Base-by-base conservation (phyloP, 2,797 vertebrate species). In the Lagocephalus sceleratus region DNA sequence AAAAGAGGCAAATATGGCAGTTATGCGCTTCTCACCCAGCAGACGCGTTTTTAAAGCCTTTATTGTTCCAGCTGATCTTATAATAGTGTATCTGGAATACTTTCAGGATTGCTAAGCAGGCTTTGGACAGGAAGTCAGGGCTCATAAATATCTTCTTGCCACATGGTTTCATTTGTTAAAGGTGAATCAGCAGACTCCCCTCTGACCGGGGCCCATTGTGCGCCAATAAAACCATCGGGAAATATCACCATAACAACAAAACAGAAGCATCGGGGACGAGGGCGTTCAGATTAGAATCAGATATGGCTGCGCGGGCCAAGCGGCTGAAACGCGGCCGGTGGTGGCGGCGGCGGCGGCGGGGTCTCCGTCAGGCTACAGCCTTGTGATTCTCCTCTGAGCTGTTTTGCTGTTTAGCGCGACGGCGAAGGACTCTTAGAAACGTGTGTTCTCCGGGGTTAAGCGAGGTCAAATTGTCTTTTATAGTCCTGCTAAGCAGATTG, bases 291-390 rank as follows among this genome's bases (percentile, higher is more conserved):
- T 38, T 47, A 17, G 47, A 15, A 42, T 32, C 19, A 5, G 1
- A 2, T 9, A 23, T 42, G 10, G 9, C 2, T 19, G 6, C 17
- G 9, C 3, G 2, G 19, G 20, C 0, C 9, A 17, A 29, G 16
- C 23, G 17, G 12, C 2, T 14, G 43, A 46, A 49, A 25, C 10
- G 10, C 32, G 14, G 32, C 32, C 32, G 3, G 5, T 35, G 8
- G 3, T 14, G 32, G 32, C 14, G 32, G 32, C 1, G 32, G 8
- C 3, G 32, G n/a, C n/a, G n/a, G n/a, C n/a, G n/a, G n/a, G n/a
- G n/a, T 6, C 2, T 65, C 17, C 5, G 51, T 71, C 70, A 66
- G 57, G 60, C 50, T 69, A 55, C 66, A 60, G 60, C 46, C 68
- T 55, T 5, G 47, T 68, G 73, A 78, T 63, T 60, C 65, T 40